Evolutionary conservation across 2,113 vertebrate genomes (phyloP), one percentile per base, ranked within the genome.

Genomic region (Tragelaphus buxtoni): DNA sequence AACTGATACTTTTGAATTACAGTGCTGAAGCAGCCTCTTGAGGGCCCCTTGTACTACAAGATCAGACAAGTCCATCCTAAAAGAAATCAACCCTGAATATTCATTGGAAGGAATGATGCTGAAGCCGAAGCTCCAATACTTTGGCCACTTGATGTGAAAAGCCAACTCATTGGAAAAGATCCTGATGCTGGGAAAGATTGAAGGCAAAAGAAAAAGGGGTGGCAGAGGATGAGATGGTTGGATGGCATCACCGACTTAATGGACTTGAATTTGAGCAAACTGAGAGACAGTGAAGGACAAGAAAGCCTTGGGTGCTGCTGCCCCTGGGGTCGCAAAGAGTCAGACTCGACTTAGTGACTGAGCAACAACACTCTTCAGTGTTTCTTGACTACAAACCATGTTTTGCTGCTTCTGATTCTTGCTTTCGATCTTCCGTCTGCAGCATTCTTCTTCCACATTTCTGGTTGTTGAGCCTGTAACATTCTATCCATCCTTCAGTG

Each of bases 391-490:
- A 9, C 9, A 17, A 30, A 42, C 72, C 58, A 35, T 9, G 9
- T 45, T 45, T 45, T 49, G 32, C 30, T 28, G 28, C 45, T 53
- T 18, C 30, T 69, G 69, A 30, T 53, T 14, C 56, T 39, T 61
- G 11, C 13, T 81, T n/a, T 20, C 17, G 0, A 2, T 45, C 9
- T 8, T 72, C 1, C 7, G 10, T 18, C 17, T 18, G 7, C 51
- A 32, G 16, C 53, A 53, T 45, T 32, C 32, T 47, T 53, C 32
- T 35, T 69, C 42, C 77, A 60, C 26, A n/a, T 28, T 45, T 35
- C n/a, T 63, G 22, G 17, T 24, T 58, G 10, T 5, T 30, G 42
- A 63, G 35, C 22, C 4, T 39, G 0, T 47, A 96, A 85, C 32
- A 81, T 10, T 17, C 69, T 58, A 16, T 42, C 35, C 24, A 9